Evolutionary conservation across 2,113 vertebrate species (phyloP).

Genomic region (Chelonoidis abingdonii): DNA sequence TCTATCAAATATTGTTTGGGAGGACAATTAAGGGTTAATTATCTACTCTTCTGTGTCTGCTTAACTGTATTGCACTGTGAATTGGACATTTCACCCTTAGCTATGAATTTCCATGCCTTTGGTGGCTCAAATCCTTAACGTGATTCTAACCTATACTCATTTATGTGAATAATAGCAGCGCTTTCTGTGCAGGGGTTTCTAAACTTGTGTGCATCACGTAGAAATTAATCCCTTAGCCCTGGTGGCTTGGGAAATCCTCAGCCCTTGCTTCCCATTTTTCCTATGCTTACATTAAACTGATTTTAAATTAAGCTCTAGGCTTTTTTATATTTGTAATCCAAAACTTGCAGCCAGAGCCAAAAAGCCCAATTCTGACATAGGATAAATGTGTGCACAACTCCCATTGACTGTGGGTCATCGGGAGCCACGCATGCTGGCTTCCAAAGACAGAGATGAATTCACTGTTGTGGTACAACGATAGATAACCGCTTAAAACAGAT

Average conservation of each 20-base stretch:
- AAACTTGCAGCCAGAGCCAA: not conserved
- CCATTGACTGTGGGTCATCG: not conserved
- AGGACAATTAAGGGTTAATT: not conserved
- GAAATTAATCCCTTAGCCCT: not conserved
- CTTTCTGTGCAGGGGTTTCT: not conserved
- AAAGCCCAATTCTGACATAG: not conserved
- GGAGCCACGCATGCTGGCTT: not conserved
- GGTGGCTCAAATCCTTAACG: not conserved
- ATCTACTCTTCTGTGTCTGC: not conserved
- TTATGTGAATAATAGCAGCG: not conserved
- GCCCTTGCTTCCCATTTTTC: not conserved
- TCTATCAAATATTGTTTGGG: not conserved
- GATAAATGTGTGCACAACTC: not conserved
- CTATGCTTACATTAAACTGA: not conserved
- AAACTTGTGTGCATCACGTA: not conserved
- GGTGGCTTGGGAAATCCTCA: not conserved
- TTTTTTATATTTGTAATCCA: not conserved
- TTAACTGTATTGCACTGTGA: not conserved
- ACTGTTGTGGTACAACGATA: not conserved
- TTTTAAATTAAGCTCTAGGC: not conserved
- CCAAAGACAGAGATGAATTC: not conserved
- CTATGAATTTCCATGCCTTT: not conserved
- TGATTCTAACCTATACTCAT: not conserved
- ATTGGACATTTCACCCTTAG: not conserved
- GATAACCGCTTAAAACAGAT: not conserved